Conservation (phyloP, 2,113 vertebrate species). For the Platysteira castanea region DNA sequence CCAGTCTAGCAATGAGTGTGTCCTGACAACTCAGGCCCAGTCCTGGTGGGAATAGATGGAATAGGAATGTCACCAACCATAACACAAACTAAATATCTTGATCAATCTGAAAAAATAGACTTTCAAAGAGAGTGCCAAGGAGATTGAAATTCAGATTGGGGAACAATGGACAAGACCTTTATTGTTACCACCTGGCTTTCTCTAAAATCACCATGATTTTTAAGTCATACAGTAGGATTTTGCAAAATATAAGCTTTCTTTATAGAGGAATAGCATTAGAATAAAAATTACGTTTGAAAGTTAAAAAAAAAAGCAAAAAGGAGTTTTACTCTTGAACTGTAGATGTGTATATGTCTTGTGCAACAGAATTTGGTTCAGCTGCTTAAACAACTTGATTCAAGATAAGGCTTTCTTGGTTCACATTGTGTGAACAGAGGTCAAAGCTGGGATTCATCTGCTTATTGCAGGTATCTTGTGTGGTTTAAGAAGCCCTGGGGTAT, state of each 20-base stretch:
- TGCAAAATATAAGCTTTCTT: not conserved
- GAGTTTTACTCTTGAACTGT: not conserved
- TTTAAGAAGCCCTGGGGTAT: not conserved
- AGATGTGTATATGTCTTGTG: not conserved
- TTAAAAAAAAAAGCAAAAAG: accelerated
- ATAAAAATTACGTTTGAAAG: not conserved
- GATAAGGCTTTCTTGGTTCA: not conserved
- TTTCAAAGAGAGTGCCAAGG: not conserved
- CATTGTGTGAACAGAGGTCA: not conserved
- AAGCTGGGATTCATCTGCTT: not conserved
- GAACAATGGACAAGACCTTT: not conserved
- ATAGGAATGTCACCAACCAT: not conserved
- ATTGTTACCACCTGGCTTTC: not conserved
- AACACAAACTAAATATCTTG: not conserved
- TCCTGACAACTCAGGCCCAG: not conserved
- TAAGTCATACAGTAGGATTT: not conserved
- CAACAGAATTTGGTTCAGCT: not conserved
- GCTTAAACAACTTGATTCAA: not conserved
- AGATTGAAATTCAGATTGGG: not conserved
- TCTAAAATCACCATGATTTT: not conserved
- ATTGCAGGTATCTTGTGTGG: not conserved
- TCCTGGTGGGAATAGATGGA: not conserved
- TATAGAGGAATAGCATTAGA: not conserved
- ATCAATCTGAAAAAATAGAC: not conserved
- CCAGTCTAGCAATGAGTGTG: not conserved